A percentile compares a stretch with the other conserved stretches of the same genome.
phyloP scores from a whole-genome alignment of 1,140 invertebrate genomes.

The Diplogasteroides magnus region DNA sequence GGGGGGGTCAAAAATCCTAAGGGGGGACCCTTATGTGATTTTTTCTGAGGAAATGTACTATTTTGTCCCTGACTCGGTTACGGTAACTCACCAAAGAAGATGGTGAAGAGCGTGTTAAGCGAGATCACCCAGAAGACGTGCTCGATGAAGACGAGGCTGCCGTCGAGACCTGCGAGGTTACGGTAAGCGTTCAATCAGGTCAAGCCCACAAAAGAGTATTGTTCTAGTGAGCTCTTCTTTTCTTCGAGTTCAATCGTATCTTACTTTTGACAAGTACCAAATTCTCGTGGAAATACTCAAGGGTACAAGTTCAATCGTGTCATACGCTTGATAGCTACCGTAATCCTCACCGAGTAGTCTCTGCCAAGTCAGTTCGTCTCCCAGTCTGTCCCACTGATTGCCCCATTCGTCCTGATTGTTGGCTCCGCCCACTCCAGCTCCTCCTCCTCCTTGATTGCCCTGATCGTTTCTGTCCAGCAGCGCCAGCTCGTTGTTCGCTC shows the following conservation, averaged over 20 bases:
- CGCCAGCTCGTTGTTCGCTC: constrained; percentile 45
- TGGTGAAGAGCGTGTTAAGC: constrained; percentile 88
- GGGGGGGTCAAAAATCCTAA: too few relatives aligned
- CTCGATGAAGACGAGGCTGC: constrained; percentile 90
- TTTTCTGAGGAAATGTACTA: constrained; percentile 66
- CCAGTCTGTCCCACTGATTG: constrained; percentile 86
- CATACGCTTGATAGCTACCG: background rate
- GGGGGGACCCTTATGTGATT: too few relatives aligned
- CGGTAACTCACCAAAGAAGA: constrained; percentile 63
- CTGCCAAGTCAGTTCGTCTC: constrained; percentile 96
- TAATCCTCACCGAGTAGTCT: constrained; percentile 67
- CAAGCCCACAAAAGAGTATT: too few relatives aligned
- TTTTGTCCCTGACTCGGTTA: constrained; percentile 2
- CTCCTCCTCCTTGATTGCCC: constrained; percentile 13
- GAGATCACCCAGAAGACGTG: constrained; percentile 99
- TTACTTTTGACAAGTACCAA: too few relatives aligned
- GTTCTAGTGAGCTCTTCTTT: too few relatives aligned
- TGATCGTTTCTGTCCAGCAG: constrained; percentile 15
- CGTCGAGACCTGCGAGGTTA: constrained; percentile 81
- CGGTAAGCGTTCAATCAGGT: too few relatives aligned
- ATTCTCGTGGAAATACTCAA: too few relatives aligned
- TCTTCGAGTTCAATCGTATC: too few relatives aligned
- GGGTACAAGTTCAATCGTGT: too few relatives aligned
- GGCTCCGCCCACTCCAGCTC: constrained; percentile 37
- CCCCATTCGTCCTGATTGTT: constrained; percentile 34